phyloP scores from a whole-genome alignment of 2,113 vertebrate species.

The Desmodus rotundus region DNA sequence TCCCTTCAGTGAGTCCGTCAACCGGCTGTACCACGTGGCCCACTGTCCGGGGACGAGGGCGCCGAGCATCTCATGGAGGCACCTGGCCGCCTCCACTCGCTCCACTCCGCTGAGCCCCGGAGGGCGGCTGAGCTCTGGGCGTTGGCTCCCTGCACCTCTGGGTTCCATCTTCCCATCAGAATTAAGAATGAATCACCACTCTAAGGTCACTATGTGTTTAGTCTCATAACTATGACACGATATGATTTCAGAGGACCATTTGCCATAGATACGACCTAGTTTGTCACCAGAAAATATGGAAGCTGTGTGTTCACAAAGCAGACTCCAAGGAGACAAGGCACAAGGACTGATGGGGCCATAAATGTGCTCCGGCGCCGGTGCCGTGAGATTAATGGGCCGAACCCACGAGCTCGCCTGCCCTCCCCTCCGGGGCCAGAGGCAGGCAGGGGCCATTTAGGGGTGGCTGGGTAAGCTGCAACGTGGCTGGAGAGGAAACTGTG shows the following conservation, averaged over 20 bases:
- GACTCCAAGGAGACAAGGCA: background rate
- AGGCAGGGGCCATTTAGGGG: background rate
- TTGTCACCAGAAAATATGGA: conserved; percentile 36
- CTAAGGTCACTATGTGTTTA: conserved; percentile 46
- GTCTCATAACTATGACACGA: background rate
- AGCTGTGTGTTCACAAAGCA: conserved; percentile 13
- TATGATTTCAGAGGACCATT: background rate
- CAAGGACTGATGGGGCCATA: conserved; percentile 24
- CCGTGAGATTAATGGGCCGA: background rate
- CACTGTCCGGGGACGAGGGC: background rate
- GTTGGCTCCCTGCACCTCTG: background rate
- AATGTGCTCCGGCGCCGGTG: background rate
- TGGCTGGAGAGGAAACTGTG: background rate
- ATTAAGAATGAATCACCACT: background rate
- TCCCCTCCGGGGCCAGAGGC: background rate
- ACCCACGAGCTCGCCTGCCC: background rate
- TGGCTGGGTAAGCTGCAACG: accelerated
- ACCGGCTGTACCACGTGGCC: background rate
- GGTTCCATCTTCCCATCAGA: background rate
- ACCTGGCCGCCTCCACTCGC: accelerated
- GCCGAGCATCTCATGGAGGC: accelerated
- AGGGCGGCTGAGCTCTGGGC: too few species aligned
- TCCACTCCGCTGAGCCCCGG: too few species aligned
- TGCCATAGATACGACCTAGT: background rate
- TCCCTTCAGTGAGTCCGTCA: background rate